phyloP scores from a whole-genome alignment of 2,113 vertebrate genomes.

The Eublepharis macularius region DNA sequence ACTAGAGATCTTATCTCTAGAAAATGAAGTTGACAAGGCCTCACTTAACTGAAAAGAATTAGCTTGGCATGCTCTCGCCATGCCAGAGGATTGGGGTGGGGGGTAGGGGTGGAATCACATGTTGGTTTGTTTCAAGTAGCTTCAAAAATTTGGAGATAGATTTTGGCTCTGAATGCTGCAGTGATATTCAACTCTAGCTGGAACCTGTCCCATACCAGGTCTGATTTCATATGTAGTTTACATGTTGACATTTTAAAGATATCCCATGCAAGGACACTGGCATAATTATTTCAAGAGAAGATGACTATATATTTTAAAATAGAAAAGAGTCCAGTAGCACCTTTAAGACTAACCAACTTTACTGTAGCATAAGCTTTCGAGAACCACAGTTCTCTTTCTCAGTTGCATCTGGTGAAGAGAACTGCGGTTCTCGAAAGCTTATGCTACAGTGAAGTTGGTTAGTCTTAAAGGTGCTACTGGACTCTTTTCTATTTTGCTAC shows the following conservation, averaged over 20 bases:
- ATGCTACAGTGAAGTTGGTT: too few species aligned
- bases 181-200: neutral
- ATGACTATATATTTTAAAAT: neutral
- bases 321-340: too few species aligned
- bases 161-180: neutral
- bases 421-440: too few species aligned
- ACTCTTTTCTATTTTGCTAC: too few species aligned
- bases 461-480: too few species aligned
- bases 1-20: neutral
- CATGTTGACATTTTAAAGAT: neutral
- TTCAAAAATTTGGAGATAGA: neutral
- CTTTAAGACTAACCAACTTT: too few species aligned
- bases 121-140: neutral
- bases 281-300: neutral
- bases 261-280: neutral
- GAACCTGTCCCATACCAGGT: neutral
- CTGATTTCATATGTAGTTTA: neutral
- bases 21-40: neutral
- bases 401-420: too few species aligned
- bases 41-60: neutral
- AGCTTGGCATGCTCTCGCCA: neutral
- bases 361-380: too few species aligned
- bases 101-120: neutral
- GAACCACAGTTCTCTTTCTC: too few species aligned
- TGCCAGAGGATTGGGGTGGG: neutral